These are phyloP conservation scores for Drosophila littoralis DNA, from an alignment of 1,140 invertebrate genomes.

Conservation along the genomic window DNA sequence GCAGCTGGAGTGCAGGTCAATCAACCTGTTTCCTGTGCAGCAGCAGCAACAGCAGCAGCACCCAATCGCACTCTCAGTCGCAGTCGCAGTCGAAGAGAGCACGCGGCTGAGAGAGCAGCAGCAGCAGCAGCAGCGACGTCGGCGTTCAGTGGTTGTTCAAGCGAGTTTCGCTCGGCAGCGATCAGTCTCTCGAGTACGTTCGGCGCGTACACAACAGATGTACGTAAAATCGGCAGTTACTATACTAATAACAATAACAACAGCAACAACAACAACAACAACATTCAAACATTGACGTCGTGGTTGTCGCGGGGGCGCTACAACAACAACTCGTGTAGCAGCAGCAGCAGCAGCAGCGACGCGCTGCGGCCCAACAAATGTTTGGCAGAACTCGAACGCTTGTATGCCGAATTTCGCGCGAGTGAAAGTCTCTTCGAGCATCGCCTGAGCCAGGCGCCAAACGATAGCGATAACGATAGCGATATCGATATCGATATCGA, in stretches of 20 bases:
- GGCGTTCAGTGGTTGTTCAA: constrained; percentile 8
- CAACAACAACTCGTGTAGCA: constrained; percentile 19
- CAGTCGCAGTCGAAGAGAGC: constrained; percentile 22
- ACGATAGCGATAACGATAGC: constrained; percentile 8
- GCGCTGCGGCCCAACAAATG: constrained; percentile 79
- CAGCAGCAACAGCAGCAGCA: constrained; percentile 26
- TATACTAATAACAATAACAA: constrained; percentile 8
- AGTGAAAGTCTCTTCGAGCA: constrained; percentile 80
- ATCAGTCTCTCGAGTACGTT: constrained; percentile 76
- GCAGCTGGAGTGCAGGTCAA: constrained; percentile 72
- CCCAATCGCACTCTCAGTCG: constrained; percentile 9
- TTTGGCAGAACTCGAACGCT: constrained; percentile 81
- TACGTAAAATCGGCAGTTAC: constrained; percentile 14
- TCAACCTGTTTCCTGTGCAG: constrained; percentile 80
- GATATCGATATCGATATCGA: constrained; percentile 50
- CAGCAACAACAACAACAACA: background rate
- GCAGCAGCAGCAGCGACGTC: constrained; percentile 9
- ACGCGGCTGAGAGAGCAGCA: constrained; percentile 13
- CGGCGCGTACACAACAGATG: constrained; percentile 52
- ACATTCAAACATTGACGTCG: constrained; percentile 24
- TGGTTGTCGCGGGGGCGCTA: constrained; percentile 42
- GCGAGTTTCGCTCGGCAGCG: constrained; percentile 46
- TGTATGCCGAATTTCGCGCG: constrained; percentile 83
- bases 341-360: constrained; percentile 26
- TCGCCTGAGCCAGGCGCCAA: constrained; percentile 34